phyloP scores from a whole-genome alignment of 2,797 vertebrate species.

The Cyclura pinguis region DNA sequence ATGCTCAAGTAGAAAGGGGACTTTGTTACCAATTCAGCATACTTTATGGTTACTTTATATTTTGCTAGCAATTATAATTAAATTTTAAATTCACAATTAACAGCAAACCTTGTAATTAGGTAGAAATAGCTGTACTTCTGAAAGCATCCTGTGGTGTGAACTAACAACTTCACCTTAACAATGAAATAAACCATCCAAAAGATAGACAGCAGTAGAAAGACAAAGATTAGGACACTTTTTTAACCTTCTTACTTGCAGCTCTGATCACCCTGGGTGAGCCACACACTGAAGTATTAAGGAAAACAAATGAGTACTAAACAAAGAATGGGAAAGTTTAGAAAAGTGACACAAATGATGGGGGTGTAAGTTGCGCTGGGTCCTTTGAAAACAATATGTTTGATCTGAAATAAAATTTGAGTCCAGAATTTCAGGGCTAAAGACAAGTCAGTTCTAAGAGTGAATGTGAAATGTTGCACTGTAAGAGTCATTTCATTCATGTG shows the following conservation, averaged over 20 bases:
- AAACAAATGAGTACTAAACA: neutral
- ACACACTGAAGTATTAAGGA: neutral
- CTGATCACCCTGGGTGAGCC: constrained; percentile 9
- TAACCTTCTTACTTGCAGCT: constrained; percentile 73
- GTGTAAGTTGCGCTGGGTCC: neutral
- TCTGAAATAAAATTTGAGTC: constrained; percentile 8
- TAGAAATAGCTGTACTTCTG: constrained; percentile 66
- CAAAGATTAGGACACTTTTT: constrained; percentile 72
- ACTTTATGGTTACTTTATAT: constrained; percentile 81
- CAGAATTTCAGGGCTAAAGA: neutral
- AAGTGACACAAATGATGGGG: neutral
- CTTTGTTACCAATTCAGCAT: constrained; percentile 84
- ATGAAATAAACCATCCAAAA: constrained; percentile 85
- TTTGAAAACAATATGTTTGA: neutral
- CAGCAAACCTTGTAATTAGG: constrained; percentile 72
- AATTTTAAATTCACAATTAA: constrained; percentile 78
- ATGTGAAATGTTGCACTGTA: neutral
- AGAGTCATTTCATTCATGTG: neutral
- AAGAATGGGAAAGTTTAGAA: neutral
- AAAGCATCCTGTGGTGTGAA: constrained; percentile 67
- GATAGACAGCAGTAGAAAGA: constrained; percentile 71
- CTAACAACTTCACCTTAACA: constrained; percentile 80
- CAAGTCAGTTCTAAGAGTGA: neutral
- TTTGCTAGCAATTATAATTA: constrained; percentile 86
- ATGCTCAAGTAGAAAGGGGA: constrained; percentile 83